Evolutionary conservation across 2,113 vertebrate species (phyloP), one percentile per base, ranked within the genome.

Genomic region (Pavo muticus): DNA sequence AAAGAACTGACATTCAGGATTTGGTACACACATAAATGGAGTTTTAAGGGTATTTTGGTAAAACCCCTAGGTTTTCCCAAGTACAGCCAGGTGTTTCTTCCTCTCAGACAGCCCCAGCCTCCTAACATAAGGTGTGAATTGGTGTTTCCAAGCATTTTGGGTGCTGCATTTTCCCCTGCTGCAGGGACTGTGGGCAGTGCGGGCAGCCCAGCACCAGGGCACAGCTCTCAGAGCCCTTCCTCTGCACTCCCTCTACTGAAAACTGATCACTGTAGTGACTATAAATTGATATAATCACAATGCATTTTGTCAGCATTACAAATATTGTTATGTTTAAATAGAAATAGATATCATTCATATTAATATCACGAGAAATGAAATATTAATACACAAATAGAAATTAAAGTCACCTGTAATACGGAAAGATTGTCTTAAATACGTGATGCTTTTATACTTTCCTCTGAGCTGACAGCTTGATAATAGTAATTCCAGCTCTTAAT

Each of bases 381-480:
- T 96, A 76, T 74, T 96, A 94, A 90, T 76, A 25, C n/a, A 68
- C 74, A 96, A 94, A 96, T 52, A 96, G 88, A 86, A 84, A 44
- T 76, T 59, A 81, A 80, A 95, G 79, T 54, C 71, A 91, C 76
- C 67, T 82, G 2, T 94, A 83, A 79, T 56, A 39, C 65, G 88
- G 76, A 72, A 93, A 59, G 39, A 68, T 69, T 91, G 30, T 72
- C 68, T 94, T 76, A 32, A 9, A 1, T 56, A 4, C 45, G 45
- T 80, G 64, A 71, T 88, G 45, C 27, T 84, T 91, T 93, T 90
- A 13, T 80, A 32, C 35, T 78, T 84, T 84, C 9, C 67, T 75
- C 47, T 72, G 87, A 83, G 68, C 85, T 86, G 81, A 56, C 75
- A 90, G 56, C 60, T n/a, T 88, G 76, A 67, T 88, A 73, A 79